Conservation (phyloP, 2,797 vertebrate species). For the Discoglossus pictus region DNA sequence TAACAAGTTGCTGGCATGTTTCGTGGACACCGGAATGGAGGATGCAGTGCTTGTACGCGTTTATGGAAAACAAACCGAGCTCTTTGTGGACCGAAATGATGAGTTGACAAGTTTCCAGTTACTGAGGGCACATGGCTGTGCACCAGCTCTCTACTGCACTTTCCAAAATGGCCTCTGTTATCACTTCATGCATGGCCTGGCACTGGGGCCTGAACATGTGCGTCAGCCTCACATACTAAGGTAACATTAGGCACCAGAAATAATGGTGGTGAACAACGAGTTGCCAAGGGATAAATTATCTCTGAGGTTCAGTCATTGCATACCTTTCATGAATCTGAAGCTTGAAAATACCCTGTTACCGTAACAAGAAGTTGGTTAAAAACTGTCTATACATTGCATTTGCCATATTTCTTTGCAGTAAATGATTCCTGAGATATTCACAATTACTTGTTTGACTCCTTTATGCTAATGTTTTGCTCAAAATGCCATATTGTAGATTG, state of each 20-base stretch:
- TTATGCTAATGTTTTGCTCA: too few relatives aligned
- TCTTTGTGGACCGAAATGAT: slow-evolving; percentile 91
- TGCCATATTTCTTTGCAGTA: too few relatives aligned
- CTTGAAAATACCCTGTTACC: too few relatives aligned
- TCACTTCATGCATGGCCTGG: slow-evolving; percentile 89
- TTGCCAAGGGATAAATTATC: not conserved
- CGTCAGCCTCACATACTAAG: slow-evolving; percentile 83
- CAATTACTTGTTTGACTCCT: too few relatives aligned
- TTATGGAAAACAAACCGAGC: slow-evolving; percentile 91
- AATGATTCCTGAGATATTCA: too few relatives aligned
- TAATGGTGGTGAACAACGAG: not conserved
- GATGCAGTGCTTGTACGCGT: slow-evolving; percentile 91
- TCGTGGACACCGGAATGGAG: slow-evolving; percentile 77
- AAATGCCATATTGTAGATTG: too few relatives aligned
- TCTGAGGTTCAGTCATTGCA: too few relatives aligned
- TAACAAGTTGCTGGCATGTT: slow-evolving; percentile 95
- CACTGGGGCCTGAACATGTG: slow-evolving; percentile 87
- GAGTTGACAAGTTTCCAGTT: slow-evolving; percentile 96
- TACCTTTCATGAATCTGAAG: too few relatives aligned
- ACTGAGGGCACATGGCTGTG: slow-evolving; percentile 88
- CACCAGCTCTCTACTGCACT: slow-evolving; percentile 92
- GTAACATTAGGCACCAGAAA: slow-evolving; percentile 58
- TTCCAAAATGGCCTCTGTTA: slow-evolving; percentile 97
- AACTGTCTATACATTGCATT: too few relatives aligned
- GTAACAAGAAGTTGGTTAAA: too few relatives aligned